These are phyloP conservation scores for Clarias batrachus DNA, from an alignment of 2,113 vertebrate species.

Conservation along the genomic window DNA sequence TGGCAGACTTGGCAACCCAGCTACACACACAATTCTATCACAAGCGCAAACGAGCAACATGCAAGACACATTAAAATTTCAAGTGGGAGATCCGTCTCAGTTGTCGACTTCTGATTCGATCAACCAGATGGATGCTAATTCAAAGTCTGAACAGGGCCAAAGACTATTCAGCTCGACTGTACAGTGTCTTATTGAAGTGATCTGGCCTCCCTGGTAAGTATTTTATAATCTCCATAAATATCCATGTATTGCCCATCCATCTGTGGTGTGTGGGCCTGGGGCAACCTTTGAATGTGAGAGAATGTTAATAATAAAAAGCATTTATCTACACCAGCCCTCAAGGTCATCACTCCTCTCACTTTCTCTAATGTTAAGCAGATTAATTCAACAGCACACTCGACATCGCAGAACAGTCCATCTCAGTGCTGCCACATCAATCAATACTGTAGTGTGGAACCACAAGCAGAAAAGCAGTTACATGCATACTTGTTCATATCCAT, in stretches of 20 bases:
- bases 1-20: background rate
- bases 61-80: background rate
- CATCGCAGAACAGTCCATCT: conserved; percentile 10
- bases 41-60: background rate
- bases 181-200: background rate
- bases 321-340: conserved; percentile 31
- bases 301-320: conserved; percentile 42
- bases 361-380: conserved; percentile 32
- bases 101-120: background rate
- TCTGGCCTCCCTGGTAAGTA: background rate
- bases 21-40: background rate
- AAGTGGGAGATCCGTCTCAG: background rate
- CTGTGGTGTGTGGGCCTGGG: conserved; percentile 25
- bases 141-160: background rate
- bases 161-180: conserved; percentile 2
- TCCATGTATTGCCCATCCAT: conserved; percentile 28
- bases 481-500: background rate
- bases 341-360: conserved; percentile 44
- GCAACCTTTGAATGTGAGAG: background rate
- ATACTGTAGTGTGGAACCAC: conserved; percentile 10
- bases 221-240: conserved; percentile 36
- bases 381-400: conserved; percentile 43
- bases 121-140: background rate
- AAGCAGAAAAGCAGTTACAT: background rate
- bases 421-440: conserved; percentile 5